A percentile compares a stretch with the other conserved stretches of the same genome.
phyloP scores from a whole-genome alignment of 2,113 vertebrate genomes.

The Danionella cerebrum region DNA sequence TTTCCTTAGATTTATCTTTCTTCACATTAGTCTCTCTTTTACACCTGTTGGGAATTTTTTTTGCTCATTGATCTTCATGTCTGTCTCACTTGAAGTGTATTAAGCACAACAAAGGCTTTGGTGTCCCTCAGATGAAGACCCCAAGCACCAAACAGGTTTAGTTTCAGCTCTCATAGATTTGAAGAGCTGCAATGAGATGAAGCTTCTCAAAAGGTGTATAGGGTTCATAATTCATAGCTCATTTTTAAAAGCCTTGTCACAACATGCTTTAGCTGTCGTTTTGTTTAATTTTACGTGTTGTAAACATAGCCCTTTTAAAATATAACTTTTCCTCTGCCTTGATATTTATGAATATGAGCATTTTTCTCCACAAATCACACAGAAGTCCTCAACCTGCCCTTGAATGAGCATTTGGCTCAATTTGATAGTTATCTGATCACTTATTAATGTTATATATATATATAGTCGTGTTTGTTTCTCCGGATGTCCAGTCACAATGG shows the following conservation, averaged over 20 bases:
- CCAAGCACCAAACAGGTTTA: not conserved
- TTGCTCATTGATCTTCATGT: slow-evolving; percentile 24
- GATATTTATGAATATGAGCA: too few relatives aligned
- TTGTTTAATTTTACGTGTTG: not conserved
- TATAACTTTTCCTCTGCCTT: too few relatives aligned
- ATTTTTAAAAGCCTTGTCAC: slow-evolving; percentile 28
- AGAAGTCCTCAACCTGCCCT: slow-evolving; percentile 31
- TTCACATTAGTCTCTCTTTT: not conserved
- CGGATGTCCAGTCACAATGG: slow-evolving; percentile 34
- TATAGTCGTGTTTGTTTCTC: slow-evolving; percentile 34
- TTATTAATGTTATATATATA: slow-evolving; percentile 12
- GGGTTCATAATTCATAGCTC: slow-evolving; percentile 26
- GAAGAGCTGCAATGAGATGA: slow-evolving; percentile 2
- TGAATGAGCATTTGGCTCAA: not conserved
- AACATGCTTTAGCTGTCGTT: slow-evolving; percentile 18
- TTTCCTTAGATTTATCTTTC: not conserved
- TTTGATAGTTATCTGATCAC: slow-evolving; percentile 22
- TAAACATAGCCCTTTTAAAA: too few relatives aligned
- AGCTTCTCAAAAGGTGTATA: not conserved
- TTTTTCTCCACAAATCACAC: too few relatives aligned
- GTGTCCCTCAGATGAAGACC: slow-evolving; percentile 4
- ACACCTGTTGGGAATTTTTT: not conserved
- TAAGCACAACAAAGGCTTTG: not conserved
- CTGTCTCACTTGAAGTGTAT: not conserved
- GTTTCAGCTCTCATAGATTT: slow-evolving; percentile 33